Evolutionary conservation across 2,113 vertebrate genomes (phyloP).

Genomic region (Propithecus coquereli): DNA sequence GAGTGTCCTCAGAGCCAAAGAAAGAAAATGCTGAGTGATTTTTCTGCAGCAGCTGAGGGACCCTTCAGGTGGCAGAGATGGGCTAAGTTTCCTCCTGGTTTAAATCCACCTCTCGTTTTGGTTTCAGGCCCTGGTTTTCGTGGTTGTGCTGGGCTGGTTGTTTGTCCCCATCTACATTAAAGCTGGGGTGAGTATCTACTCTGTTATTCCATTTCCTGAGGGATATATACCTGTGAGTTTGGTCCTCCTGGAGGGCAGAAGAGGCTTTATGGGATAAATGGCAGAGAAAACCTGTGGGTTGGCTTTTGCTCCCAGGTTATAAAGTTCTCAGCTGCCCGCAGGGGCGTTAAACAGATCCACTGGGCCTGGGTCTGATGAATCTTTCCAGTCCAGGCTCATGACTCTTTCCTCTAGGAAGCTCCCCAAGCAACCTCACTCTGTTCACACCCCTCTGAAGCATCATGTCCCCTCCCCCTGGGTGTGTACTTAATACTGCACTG

Average conservation of each 20-base stretch:
- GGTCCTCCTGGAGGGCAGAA: not conserved
- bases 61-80: not conserved
- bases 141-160: conserved; percentile 93
- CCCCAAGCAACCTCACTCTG: not conserved
- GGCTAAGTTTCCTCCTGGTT: not conserved
- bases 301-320: not conserved
- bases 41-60: not conserved
- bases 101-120: conserved; percentile 42
- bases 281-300: not conserved
- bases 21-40: not conserved
- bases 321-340: not conserved
- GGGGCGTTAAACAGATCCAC: not conserved
- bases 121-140: conserved; percentile 91
- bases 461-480: not conserved
- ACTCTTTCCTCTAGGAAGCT: not conserved
- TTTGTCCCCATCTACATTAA: conserved; percentile 98
- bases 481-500: not conserved
- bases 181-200: conserved; percentile 89
- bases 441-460: not conserved
- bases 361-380: not conserved
- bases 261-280: not conserved
- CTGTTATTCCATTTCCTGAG: not conserved
- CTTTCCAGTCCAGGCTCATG: not conserved
- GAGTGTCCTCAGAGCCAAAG: not conserved
- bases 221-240: not conserved